phyloP scores from a whole-genome alignment of 2,888 invertebrate species.

The Lypha dubia region DNA sequence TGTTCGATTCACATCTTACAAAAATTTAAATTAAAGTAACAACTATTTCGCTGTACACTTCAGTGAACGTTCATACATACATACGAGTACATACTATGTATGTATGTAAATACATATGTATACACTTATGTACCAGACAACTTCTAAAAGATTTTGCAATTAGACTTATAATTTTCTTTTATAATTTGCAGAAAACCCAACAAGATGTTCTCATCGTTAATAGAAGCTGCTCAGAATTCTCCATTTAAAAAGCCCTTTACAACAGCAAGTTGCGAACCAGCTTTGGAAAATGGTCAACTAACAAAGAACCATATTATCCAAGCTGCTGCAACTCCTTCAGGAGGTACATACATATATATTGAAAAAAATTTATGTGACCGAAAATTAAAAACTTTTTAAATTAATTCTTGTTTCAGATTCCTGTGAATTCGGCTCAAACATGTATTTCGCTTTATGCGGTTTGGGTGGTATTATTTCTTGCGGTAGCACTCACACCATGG shows the following conservation, averaged over 20 bases:
- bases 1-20: too few relatives aligned
- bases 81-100: too few relatives aligned
- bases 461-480: constrained; percentile 91
- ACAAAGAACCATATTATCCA: constrained; percentile 81
- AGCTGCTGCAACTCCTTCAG: constrained; percentile 78
- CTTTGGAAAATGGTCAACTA: constrained; percentile 70
- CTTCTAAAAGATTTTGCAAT: neutral
- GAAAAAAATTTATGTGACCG: neutral
- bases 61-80: too few relatives aligned
- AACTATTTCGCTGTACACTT: too few relatives aligned
- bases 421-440: constrained; percentile 94
- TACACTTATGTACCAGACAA: neutral
- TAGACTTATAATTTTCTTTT: neutral
- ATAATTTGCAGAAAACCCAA: constrained; percentile 45
- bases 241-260: constrained; percentile 87
- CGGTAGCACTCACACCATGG: constrained; percentile 84
- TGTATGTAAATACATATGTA: too few relatives aligned
- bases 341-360: constrained; percentile 79
- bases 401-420: constrained; percentile 84
- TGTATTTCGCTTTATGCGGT: constrained; percentile 96
- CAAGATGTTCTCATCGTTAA: constrained; percentile 85
- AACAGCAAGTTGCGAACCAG: constrained; percentile 84
- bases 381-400: neutral
- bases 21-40: too few relatives aligned
- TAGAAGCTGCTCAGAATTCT: constrained; percentile 86